Evolutionary conservation across 2,113 vertebrate genomes (phyloP).

Genomic region (Burhinus oedicnemus): DNA sequence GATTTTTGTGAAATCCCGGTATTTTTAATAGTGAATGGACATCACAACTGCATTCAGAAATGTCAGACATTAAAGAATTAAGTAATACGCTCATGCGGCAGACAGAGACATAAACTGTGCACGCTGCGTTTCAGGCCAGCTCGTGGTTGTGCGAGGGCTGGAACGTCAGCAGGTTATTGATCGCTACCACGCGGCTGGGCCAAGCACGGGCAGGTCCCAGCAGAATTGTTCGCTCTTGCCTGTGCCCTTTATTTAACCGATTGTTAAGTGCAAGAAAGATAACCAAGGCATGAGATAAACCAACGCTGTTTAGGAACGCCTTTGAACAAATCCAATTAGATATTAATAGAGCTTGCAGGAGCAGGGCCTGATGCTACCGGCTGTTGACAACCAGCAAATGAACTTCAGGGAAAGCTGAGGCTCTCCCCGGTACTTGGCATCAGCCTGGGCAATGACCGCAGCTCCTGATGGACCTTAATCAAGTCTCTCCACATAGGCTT

Average conservation of each 20-base stretch:
- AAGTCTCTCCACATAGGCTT: neutral
- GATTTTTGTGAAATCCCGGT: neutral
- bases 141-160: neutral
- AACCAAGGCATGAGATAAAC: neutral
- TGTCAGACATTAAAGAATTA: too few relatives aligned
- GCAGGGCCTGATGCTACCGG: neutral
- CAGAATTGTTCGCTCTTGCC: neutral
- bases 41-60: neutral
- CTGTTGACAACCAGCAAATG: neutral
- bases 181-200: neutral
- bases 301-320: neutral
- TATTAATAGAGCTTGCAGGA: neutral
- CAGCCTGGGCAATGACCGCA: neutral
- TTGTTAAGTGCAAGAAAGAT: neutral
- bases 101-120: neutral
- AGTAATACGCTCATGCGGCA: rapidly evolving
- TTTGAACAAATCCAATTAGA: neutral
- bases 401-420: neutral
- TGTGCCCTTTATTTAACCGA: neutral
- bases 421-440: neutral
- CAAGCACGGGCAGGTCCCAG: neutral
- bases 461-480: neutral
- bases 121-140: neutral
- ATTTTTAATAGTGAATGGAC: neutral
- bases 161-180: neutral